These are phyloP conservation scores for Nephrotoma flavescens DNA, from an alignment of 2,888 invertebrate genomes.

Conservation along the genomic window DNA sequence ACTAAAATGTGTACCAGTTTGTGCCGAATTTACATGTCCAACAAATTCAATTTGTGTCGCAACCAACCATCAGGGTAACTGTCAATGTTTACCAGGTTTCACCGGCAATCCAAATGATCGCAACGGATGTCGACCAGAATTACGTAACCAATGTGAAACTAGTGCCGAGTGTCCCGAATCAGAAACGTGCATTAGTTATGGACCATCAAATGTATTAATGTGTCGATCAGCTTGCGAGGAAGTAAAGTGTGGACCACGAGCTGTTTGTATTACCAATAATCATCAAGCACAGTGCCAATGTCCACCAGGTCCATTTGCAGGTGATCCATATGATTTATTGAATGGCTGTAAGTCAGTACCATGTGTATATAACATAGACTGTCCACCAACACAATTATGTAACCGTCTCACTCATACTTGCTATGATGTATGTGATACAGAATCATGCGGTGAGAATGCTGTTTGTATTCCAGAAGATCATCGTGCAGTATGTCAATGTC, in stretches of 20 bases:
- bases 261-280: conserved; percentile 77
- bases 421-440: conserved; percentile 63
- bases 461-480: conserved; percentile 80
- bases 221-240: conserved; percentile 68
- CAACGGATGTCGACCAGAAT: conserved; percentile 61
- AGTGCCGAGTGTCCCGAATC: conserved; percentile 74
- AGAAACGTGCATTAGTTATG: conserved; percentile 55
- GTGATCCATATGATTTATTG: conserved; percentile 64
- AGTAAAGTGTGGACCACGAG: conserved; percentile 67
- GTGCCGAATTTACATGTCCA: conserved; percentile 70
- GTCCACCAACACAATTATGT: conserved; percentile 63
- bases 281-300: conserved; percentile 83
- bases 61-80: conserved; percentile 55
- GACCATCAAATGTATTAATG: conserved; percentile 39
- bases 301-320: conserved; percentile 72
- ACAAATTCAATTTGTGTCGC: conserved; percentile 69
- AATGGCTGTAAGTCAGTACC: conserved; percentile 66
- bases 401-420: conserved; percentile 72
- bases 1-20: conserved; percentile 64
- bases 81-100: conserved; percentile 71
- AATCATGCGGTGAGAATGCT: conserved; percentile 73
- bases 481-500: conserved; percentile 69
- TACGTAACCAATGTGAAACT: conserved; percentile 59
- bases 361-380: conserved; percentile 76
- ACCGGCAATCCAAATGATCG: conserved; percentile 83